Evolutionary conservation across 1,140 invertebrate species (phyloP).

Genomic region (Acyrthosiphon pisum): DNA sequence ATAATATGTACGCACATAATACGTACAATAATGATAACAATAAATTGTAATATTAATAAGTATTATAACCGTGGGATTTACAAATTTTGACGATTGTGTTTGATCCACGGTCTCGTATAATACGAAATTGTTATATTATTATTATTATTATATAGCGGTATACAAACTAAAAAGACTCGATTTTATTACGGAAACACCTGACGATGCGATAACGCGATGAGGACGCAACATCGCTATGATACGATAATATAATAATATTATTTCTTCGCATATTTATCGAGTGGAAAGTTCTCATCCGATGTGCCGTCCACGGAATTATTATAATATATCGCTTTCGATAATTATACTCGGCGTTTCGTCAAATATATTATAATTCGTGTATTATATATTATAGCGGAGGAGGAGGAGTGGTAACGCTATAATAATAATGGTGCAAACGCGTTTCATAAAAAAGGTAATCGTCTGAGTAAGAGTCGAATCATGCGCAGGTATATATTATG

Average conservation of each 20-base stretch:
- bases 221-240: not conserved
- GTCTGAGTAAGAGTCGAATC: not conserved
- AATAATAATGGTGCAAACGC: slow-evolving; percentile 7
- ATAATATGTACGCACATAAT: no score
- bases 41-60: not conserved
- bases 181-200: not conserved
- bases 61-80: not conserved
- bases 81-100: not conserved
- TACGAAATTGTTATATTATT: not conserved
- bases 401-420: not conserved
- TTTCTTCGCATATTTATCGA: not conserved
- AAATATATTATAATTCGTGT: not conserved
- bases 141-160: not conserved
- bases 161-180: not conserved
- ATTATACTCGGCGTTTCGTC: not conserved
- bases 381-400: not conserved
- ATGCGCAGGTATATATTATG: not conserved
- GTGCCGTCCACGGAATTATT: not conserved
- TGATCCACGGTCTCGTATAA: not conserved
- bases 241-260: not conserved
- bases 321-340: not conserved
- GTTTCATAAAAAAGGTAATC: not conserved
- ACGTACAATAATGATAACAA: not conserved
- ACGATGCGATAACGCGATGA: not conserved
- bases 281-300: not conserved